Percentiles rank a stretch among this genome's conserved stretches.
Evolutionary conservation across 2,113 vertebrate species (phyloP).

Genomic region (Pitta sordida): DNA sequence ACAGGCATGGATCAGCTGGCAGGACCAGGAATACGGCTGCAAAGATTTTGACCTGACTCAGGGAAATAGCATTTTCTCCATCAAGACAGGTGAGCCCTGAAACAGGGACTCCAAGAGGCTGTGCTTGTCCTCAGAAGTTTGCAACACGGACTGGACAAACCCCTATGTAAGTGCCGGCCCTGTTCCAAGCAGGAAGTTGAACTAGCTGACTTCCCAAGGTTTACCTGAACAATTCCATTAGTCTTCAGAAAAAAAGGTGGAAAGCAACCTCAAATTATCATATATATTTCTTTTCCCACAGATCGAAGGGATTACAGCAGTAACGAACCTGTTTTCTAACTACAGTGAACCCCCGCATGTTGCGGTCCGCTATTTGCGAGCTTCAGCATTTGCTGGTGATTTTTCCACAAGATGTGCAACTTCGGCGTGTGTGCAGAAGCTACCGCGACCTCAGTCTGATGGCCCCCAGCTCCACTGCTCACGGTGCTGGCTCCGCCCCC

Average conservation of each 20-base stretch:
- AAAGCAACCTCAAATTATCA: not conserved
- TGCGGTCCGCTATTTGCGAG: too few relatives aligned
- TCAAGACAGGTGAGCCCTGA: not conserved
- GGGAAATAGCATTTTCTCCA: not conserved
- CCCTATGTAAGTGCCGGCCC: not conserved
- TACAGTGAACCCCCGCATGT: too few relatives aligned
- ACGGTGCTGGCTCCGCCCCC: too few relatives aligned
- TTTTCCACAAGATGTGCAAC: too few relatives aligned
- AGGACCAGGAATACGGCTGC: fast-evolving
- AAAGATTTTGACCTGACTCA: not conserved
- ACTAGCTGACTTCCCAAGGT: not conserved
- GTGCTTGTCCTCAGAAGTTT: not conserved
- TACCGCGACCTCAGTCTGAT: too few relatives aligned
- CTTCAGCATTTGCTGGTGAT: too few relatives aligned
- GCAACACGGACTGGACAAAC: not conserved
- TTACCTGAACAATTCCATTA: not conserved
- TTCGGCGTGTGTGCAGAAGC: too few relatives aligned
- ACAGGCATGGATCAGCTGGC: not conserved
- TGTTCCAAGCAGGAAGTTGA: not conserved
- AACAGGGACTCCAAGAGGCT: not conserved
- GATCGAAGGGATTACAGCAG: not conserved
- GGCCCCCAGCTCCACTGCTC: too few relatives aligned
- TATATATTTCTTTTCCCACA: not conserved
- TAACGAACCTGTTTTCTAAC: not conserved
- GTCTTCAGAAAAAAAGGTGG: not conserved